Evolutionary conservation across 1,140 invertebrate species (phyloP).

Genomic region (Agraylea sexmaculata): DNA sequence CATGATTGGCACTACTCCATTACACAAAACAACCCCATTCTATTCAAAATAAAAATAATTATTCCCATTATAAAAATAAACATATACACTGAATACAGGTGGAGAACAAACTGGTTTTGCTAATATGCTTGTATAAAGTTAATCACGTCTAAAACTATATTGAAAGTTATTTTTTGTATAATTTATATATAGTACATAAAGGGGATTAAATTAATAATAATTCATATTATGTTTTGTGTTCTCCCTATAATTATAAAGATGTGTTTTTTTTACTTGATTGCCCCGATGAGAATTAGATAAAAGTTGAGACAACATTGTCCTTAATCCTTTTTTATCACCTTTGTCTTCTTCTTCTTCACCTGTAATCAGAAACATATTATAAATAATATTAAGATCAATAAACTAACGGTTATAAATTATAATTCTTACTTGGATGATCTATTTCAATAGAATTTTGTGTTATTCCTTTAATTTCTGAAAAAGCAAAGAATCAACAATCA

Average conservation of each 20-base stretch:
- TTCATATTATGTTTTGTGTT: background rate
- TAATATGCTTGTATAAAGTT: too few relatives aligned
- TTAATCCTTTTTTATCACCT: constrained; percentile 36
- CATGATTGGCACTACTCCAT: constrained; percentile 33
- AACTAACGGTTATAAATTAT: background rate
- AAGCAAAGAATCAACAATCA: background rate
- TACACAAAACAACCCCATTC: constrained; percentile 32
- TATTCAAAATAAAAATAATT: constrained; percentile 16
- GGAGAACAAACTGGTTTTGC: too few relatives aligned
- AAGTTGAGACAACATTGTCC: constrained; percentile 35
- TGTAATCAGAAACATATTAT: constrained; percentile 3
- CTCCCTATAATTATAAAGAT: background rate
- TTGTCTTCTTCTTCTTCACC: constrained; percentile 37
- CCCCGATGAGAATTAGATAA: constrained; percentile 35
- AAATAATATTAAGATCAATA: background rate
- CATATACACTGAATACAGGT: too few relatives aligned
- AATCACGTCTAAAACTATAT: too few relatives aligned
- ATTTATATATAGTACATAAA: too few relatives aligned
- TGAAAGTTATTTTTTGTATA: too few relatives aligned
- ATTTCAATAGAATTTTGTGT: constrained; percentile 12
- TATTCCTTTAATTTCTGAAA: constrained; percentile 14
- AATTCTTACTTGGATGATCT: constrained; percentile 14
- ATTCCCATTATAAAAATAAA: too few relatives aligned
- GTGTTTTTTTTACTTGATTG: constrained; percentile 27
- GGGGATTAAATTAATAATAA: background rate